phyloP scores from a whole-genome alignment of 2,797 vertebrate species.

The Apogon talboti region DNA sequence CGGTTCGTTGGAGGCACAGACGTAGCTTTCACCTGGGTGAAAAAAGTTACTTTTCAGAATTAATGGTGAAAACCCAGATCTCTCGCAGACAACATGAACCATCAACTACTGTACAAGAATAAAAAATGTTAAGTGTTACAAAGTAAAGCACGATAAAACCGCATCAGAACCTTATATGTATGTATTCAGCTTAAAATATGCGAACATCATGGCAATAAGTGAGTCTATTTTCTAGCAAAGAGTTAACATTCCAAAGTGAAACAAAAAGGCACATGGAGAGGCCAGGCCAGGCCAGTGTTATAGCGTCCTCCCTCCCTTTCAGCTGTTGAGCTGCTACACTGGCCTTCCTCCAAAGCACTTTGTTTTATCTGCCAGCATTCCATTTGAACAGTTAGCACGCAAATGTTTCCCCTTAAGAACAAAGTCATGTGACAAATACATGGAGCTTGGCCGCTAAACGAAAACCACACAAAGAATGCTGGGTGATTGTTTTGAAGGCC shows the following conservation, averaged over 20 bases:
- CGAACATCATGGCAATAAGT: neutral
- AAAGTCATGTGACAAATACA: conserved; percentile 50
- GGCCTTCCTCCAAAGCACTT: conserved; percentile 73
- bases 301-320: conserved; percentile 53
- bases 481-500: conserved; percentile 40
- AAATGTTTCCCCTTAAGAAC: conserved; percentile 65
- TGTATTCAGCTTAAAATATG: too few species aligned
- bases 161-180: too few species aligned
- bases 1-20: conserved; percentile 95
- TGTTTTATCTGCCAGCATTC: conserved; percentile 69
- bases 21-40: conserved; percentile 93
- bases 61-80: neutral
- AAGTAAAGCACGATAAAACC: too few species aligned
- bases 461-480: conserved; percentile 48
- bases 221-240: conserved; percentile 25
- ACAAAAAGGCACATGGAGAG: conserved; percentile 57
- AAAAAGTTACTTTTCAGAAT: neutral
- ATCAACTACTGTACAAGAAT: neutral
- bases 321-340: conserved; percentile 57
- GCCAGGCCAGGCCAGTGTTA: conserved; percentile 49
- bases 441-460: conserved; percentile 37
- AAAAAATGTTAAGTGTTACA: too few species aligned
- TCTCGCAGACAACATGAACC: neutral
- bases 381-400: conserved; percentile 60
- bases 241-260: conserved; percentile 65